Evolutionary conservation across 1,140 invertebrate genomes (phyloP).

Genomic region (Zaprionus lachaisei): DNA sequence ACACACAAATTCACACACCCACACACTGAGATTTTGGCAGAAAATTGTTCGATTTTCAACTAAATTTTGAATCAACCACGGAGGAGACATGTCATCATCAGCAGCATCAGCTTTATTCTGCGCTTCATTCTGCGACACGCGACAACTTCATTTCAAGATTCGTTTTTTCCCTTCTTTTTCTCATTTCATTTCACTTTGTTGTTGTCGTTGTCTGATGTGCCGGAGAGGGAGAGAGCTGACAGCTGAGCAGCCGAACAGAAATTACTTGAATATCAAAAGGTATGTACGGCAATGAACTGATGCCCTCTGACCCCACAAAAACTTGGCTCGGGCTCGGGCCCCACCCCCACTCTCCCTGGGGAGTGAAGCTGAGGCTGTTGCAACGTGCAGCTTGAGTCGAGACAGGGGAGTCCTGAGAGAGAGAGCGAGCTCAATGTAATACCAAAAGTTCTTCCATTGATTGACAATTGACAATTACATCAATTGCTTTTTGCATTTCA

Average conservation of each 20-base stretch:
- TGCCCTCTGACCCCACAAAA: neutral
- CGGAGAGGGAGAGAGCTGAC: slow-evolving; percentile 36
- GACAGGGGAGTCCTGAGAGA: neutral
- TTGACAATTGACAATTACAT: slow-evolving; percentile 19
- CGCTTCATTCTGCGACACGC: slow-evolving; percentile 46
- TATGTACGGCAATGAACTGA: slow-evolving; percentile 52
- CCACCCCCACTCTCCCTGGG: neutral
- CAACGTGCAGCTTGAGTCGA: slow-evolving; percentile 2
- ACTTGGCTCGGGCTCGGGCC: too few relatives aligned
- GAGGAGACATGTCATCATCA: slow-evolving; percentile 63
- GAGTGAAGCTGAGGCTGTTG: neutral
- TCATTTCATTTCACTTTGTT: slow-evolving; percentile 17
- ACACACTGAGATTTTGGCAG: slow-evolving; percentile 32
- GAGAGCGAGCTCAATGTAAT: neutral
- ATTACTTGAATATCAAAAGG: slow-evolving; percentile 35
- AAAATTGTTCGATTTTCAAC: slow-evolving; percentile 63
- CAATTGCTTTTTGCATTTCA: slow-evolving; percentile 11
- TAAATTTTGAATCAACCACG: slow-evolving; percentile 59
- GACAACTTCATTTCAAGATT: slow-evolving; percentile 68
- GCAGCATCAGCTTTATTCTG: slow-evolving; percentile 14
- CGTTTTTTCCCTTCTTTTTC: slow-evolving; percentile 19
- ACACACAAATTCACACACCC: neutral
- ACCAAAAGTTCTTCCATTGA: slow-evolving; percentile 10
- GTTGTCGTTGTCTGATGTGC: slow-evolving; percentile 2
- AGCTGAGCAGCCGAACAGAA: slow-evolving; percentile 48